A percentile compares a stretch with the other conserved stretches of the same genome.
Evolutionary conservation across 2,797 vertebrate species (phyloP).

Genomic region (Pitangus sulphuratus): DNA sequence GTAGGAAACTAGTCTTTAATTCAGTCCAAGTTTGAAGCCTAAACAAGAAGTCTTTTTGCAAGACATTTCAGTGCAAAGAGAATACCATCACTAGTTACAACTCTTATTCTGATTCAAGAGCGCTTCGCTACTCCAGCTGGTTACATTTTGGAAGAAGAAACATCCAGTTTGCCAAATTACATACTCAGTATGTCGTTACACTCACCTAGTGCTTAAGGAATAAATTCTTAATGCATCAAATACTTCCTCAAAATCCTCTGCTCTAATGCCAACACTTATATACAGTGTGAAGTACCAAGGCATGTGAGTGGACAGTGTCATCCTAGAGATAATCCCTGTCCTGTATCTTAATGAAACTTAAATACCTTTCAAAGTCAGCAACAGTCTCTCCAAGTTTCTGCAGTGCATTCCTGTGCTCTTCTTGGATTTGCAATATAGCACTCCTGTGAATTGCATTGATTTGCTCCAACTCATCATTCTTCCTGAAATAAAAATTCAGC

Average conservation of each 20-base stretch:
- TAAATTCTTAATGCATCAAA: not conserved
- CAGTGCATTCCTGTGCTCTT: conserved; percentile 69
- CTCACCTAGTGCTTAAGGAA: not conserved
- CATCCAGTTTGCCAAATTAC: not conserved
- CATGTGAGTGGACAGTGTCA: not conserved
- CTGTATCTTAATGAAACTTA: not conserved
- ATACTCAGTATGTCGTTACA: not conserved
- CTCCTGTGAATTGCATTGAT: conserved; percentile 69
- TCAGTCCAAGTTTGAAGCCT: not conserved
- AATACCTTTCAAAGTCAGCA: conserved; percentile 85
- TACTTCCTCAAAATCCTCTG: not conserved
- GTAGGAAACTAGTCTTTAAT: rapidly evolving
- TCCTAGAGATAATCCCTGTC: not conserved
- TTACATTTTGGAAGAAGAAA: not conserved
- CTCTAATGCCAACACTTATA: not conserved
- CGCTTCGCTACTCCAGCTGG: not conserved
- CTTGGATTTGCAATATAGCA: conserved; percentile 73
- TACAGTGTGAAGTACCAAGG: not conserved
- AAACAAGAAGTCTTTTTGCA: not conserved
- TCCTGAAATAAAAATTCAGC: conserved; percentile 69
- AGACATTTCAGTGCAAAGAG: not conserved
- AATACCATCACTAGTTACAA: not conserved
- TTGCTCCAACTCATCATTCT: conserved; percentile 73
- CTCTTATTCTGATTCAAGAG: not conserved
- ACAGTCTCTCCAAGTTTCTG: conserved; percentile 74